Evolutionary conservation across 2,888 invertebrate species (phyloP).

Genomic region (Patella pellucida): DNA sequence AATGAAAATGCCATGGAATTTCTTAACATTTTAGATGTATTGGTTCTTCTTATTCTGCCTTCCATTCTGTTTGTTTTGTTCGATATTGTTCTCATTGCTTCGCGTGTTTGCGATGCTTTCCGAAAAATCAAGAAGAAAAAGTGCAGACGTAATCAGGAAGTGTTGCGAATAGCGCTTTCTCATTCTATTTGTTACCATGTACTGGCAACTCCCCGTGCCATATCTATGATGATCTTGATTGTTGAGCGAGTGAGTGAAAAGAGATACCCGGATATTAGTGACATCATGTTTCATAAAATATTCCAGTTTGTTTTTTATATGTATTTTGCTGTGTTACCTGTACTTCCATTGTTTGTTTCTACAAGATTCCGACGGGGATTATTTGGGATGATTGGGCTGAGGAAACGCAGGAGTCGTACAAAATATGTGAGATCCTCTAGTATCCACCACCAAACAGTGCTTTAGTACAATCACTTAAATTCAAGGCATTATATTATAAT

Average conservation of each 20-base stretch:
- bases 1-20: constrained; percentile 47
- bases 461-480: no score
- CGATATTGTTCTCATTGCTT: constrained; percentile 35
- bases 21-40: constrained; percentile 47
- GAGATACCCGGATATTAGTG: constrained; percentile 30
- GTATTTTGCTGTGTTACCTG: constrained; percentile 50
- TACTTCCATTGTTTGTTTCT: constrained; percentile 45
- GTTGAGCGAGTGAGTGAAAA: constrained; percentile 35
- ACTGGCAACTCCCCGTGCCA: constrained; percentile 48
- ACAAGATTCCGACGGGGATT: constrained; percentile 31
- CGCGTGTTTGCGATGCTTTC: constrained; percentile 4
- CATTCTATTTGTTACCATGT: constrained; percentile 46
- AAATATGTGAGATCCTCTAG: no score
- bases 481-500: no score
- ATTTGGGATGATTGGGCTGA: background rate
- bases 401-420: no score
- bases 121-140: constrained; percentile 18
- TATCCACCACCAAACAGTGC: no score
- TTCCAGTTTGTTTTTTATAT: constrained; percentile 53
- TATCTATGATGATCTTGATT: constrained; percentile 44
- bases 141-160: constrained; percentile 37
- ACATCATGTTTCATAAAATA: constrained; percentile 44
- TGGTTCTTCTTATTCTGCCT: constrained; percentile 46
- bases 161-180: constrained; percentile 41
- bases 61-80: constrained; percentile 46